A percentile compares a stretch with the other conserved stretches of the same genome.
Conservation (phyloP, 2,113 vertebrate genomes). For the Bubo scandiacus region DNA sequence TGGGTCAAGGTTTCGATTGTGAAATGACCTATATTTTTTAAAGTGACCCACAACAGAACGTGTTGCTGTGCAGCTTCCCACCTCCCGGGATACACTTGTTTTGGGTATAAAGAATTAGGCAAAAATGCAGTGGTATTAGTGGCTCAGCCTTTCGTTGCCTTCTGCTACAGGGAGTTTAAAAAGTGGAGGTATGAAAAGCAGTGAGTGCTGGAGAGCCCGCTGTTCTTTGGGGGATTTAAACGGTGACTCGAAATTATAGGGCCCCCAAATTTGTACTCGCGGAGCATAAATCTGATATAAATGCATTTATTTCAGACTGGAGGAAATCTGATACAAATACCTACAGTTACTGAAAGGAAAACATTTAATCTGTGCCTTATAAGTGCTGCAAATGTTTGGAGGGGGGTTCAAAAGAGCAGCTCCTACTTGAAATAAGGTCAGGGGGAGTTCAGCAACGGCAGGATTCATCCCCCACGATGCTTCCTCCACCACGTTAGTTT, state of each 20-base stretch:
- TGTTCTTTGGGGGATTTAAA: neutral
- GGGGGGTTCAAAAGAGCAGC: constrained; percentile 2
- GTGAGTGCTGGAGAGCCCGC: neutral
- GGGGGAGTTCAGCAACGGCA: constrained; percentile 24
- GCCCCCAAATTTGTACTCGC: neutral
- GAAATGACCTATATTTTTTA: neutral
- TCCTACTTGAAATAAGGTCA: neutral
- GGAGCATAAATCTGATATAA: neutral
- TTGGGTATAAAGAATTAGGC: neutral
- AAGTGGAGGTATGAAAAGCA: neutral
- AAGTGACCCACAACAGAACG: neutral
- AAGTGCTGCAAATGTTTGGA: neutral
- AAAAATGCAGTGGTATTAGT: neutral
- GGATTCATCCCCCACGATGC: neutral
- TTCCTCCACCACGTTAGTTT: neutral
- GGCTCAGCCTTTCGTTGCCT: neutral
- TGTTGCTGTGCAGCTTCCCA: fast-evolving
- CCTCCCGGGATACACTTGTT: neutral
- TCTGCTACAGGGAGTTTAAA: neutral
- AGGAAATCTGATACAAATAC: neutral
- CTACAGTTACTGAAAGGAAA: neutral
- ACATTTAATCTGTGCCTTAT: neutral
- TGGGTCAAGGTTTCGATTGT: neutral
- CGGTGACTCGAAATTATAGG: fast-evolving
- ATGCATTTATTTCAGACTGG: neutral